A percentile compares a stretch with the other conserved stretches of the same genome.
Evolutionary conservation across 2,797 vertebrate genomes (phyloP).

Genomic region (Heteromormyrus szaboi): DNA sequence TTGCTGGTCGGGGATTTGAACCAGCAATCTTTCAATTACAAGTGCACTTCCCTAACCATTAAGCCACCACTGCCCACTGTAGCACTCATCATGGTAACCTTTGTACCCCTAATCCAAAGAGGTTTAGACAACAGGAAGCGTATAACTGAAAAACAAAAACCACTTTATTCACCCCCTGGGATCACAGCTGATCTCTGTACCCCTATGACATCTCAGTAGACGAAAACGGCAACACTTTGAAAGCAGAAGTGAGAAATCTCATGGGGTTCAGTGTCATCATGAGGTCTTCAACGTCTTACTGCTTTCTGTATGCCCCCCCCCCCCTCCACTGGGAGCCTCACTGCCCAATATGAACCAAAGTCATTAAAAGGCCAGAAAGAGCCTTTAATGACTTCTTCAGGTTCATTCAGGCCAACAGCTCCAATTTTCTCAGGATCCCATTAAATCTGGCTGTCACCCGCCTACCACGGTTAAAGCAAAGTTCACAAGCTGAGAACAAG

Average conservation of each 20-base stretch:
- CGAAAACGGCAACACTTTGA: not conserved
- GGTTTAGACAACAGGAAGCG: not conserved
- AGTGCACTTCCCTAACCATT: not conserved
- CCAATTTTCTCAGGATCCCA: not conserved
- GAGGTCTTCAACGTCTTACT: not conserved
- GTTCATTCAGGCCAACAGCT: not conserved
- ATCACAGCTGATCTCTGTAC: not conserved
- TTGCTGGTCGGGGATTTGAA: not conserved
- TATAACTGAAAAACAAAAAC: not conserved
- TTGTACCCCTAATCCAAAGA: not conserved
- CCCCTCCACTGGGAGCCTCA: not conserved
- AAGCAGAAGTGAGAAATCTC: not conserved
- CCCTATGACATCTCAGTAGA: not conserved
- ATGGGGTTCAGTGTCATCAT: not conserved
- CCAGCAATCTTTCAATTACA: not conserved
- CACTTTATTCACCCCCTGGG: not conserved
- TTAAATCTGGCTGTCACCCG: not conserved
- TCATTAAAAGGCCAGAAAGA: not conserved
- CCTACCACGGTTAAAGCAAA: not conserved
- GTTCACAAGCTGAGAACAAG: not conserved
- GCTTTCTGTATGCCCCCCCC: not conserved
- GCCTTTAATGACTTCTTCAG: not conserved
- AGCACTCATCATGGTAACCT: not conserved
- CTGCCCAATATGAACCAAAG: not conserved
- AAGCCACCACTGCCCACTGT: not conserved